Percentiles rank a stretch among this genome's conserved stretches.
Evolutionary conservation across 1,140 invertebrate genomes (phyloP).

Genomic region (Elymnias hypermnestra): DNA sequence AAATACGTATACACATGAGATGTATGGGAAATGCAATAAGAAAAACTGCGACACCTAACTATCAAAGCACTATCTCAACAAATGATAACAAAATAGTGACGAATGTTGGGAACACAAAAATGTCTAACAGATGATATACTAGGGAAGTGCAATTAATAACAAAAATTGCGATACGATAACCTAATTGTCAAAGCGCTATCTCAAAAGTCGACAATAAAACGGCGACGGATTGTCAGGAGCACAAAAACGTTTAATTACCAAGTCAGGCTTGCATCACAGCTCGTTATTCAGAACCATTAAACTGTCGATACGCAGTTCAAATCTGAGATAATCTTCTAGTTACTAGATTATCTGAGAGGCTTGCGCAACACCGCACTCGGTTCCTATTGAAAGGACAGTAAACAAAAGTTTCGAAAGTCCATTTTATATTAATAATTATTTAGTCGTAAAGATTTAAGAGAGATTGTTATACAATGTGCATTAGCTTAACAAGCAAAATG

Average conservation of each 20-base stretch:
- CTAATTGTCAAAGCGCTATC: neutral
- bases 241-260: slow-evolving; percentile 1
- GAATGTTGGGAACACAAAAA: too few species aligned
- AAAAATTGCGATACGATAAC: too few species aligned
- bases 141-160: too few species aligned
- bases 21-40: too few species aligned
- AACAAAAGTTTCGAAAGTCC: slow-evolving; percentile 19
- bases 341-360: slow-evolving; percentile 13
- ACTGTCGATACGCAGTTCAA: slow-evolving; percentile 14
- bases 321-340: slow-evolving; percentile 21
- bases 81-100: too few species aligned
- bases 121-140: too few species aligned
- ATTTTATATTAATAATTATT: slow-evolving; percentile 7
- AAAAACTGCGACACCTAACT: too few species aligned
- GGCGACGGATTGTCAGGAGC: neutral
- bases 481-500: too few species aligned
- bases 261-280: slow-evolving; percentile 8
- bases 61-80: too few species aligned
- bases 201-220: neutral
- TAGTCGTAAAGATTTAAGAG: neutral
- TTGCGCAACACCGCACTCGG: slow-evolving; percentile 13
- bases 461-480: slow-evolving; percentile 5
- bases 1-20: too few species aligned
- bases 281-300: slow-evolving; percentile 21
- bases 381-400: slow-evolving; percentile 20